Base-by-base conservation (phyloP, 2,888 invertebrate species). In the Boloria euphrosyne region DNA sequence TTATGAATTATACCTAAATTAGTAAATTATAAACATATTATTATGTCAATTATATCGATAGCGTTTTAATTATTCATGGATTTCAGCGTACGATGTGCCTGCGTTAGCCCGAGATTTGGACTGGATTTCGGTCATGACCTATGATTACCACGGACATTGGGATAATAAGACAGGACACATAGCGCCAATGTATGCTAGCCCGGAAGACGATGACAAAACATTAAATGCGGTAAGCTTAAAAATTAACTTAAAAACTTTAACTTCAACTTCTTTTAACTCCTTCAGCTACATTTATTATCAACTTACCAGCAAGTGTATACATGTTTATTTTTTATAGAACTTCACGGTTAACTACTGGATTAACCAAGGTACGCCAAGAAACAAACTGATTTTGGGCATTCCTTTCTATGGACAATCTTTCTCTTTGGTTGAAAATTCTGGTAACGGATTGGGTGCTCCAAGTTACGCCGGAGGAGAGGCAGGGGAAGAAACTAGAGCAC, bases 101-200 rank as follows among this genome's bases (percentile, higher is more conserved):
- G 84, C 93, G 0, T 80, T 98, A n/a, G 94, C 96, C 0, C 89
- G 93, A 68, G 95, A 97, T 79, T 93, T 98, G 68, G 97, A 97
- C 82, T 97, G 97, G 97, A 97, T 98, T 72, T 95, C 97, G 0
- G 95, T 98, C 0, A 98, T 98, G 97, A 94, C 96, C 0, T 98
- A 98, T 79, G 98, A 98, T 79, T 97, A 96, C 79, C 97, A 97
- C 76, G 98, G 97, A 0, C 97, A 97, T 78, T 97, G 97, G 97
- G 97, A 97, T 78, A 96, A 97, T 83, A 95, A 95, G 74, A 98
- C 97, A 0, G 98, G 97, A 0, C 98, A 98, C 80, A 95, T 97
- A 3, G 96, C 98, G 0, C 98, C 97, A 2, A 95, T 98, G 94
- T 97, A 97, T 74, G 92, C 91, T 2, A 95, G 95, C 79, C 95